Percentiles rank a stretch among this genome's conserved stretches.
These are phyloP conservation scores for Gila orcuttii DNA, from an alignment of 2,113 vertebrate species.

Conservation along the genomic window DNA sequence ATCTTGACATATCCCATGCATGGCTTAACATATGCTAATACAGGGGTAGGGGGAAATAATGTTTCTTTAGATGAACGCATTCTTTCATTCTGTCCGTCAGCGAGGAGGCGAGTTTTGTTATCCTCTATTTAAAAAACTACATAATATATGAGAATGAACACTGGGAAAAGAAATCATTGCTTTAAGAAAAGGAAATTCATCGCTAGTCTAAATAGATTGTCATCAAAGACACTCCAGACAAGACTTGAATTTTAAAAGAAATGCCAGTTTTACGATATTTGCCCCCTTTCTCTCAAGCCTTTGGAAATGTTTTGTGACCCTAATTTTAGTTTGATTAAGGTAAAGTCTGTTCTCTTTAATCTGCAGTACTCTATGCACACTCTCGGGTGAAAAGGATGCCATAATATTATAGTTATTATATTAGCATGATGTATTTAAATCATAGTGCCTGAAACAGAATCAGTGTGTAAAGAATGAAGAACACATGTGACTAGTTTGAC, in stretches of 20 bases:
- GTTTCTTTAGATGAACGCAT: conserved; percentile 53
- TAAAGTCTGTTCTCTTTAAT: not conserved
- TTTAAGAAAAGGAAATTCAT: conserved; percentile 15
- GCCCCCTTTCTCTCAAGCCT: not conserved
- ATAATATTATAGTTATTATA: not conserved
- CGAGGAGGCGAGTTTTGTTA: conserved; percentile 16
- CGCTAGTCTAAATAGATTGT: conserved; percentile 17
- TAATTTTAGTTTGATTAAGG: not conserved
- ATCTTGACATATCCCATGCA: conserved; percentile 50
- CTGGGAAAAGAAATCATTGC: conserved; percentile 9
- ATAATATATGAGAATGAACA: conserved; percentile 46
- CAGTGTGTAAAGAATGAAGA: not conserved
- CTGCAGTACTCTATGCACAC: not conserved
- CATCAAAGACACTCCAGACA: not conserved
- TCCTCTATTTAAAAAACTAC: conserved; percentile 32
- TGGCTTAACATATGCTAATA: conserved; percentile 64
- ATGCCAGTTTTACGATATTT: not conserved
- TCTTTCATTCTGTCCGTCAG: conserved; percentile 54
- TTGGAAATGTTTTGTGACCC: not conserved
- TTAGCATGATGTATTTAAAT: not conserved
- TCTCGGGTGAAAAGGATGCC: not conserved
- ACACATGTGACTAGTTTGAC: not conserved
- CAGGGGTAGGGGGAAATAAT: conserved; percentile 49
- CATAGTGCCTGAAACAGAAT: not conserved
- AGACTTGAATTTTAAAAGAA: not conserved